Base-by-base conservation (phyloP, 2,797 vertebrate species). In the Notolabrus celidotus region DNA sequence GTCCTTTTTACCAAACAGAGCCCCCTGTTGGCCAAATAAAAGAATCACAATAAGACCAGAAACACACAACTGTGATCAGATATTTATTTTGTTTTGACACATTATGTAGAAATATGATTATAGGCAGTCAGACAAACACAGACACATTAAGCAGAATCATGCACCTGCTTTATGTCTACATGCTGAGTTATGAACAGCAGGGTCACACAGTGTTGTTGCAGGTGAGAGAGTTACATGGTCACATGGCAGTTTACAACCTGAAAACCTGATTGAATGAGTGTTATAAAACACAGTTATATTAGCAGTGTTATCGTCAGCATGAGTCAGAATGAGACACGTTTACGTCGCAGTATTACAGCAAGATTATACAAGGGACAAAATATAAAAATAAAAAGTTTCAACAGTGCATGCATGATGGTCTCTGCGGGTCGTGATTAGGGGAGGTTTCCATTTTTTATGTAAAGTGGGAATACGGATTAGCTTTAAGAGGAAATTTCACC, bases 81-180 rank as follows among this genome's bases (percentile, higher is more conserved):
- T 38, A 4, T 84, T 86, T 86, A 81, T 88, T 88, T 81, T 36
- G 22, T 71, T 77, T 73, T 31, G 33, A 75, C 84, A 89, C 43
- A 25, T 19, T 51, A 53, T 69, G 84, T 87, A 88, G 56, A 88
- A 89, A 92, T 23, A 60, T 66, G 29, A 5, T 71, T 68, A 74
- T 36, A 74, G 72, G 70, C 70, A 45, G 23, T 77, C 72, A 47
- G 68, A 89, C 70, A 67, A 75, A 83, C 68, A 74, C 29, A 54
- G 39, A 66, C 46, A 84, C 67, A 41, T 53, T 66, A 53, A 62
- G 68, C 74, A 72, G 76, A 83, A 46, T 61, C 90, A 89, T 92
- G 88, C 90, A 83, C 52, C 74, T 86, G 78, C 76, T 60, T 49
- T 47, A 74, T 60, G 62, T 72, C 60, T 76, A 74, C 85, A 91